phyloP scores from a whole-genome alignment of 2,797 vertebrate species.

The Brotula barbata region DNA sequence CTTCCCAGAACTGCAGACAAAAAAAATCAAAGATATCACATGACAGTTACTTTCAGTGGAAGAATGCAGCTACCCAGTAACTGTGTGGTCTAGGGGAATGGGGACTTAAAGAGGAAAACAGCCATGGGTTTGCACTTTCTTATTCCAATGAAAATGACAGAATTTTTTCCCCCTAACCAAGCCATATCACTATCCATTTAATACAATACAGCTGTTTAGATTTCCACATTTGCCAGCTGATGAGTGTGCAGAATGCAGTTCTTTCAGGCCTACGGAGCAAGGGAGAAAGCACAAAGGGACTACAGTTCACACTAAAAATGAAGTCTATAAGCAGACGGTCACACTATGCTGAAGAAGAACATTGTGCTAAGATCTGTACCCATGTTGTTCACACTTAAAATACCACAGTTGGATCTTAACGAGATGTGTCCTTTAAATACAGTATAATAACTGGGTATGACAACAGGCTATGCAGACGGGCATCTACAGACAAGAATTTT shows the following conservation, averaged over 20 bases:
- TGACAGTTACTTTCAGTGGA: conserved; percentile 44
- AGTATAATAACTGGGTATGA: conserved; percentile 7
- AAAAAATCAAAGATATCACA: conserved; percentile 60
- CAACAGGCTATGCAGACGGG: conserved; percentile 18
- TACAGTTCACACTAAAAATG: conserved; percentile 48
- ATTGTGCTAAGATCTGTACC: conserved; percentile 59
- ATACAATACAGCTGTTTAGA: conserved; percentile 48
- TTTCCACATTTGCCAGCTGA: conserved; percentile 41
- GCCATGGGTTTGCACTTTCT: conserved; percentile 51
- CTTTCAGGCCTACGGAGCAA: conserved; percentile 47
- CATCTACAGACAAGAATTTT: conserved; percentile 30
- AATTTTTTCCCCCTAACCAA: conserved; percentile 29
- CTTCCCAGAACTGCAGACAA: conserved; percentile 84
- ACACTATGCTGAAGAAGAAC: conserved; percentile 46
- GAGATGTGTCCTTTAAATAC: conserved; percentile 26
- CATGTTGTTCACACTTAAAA: conserved; percentile 43
- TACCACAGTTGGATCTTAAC: conserved; percentile 18
- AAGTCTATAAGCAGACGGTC: conserved; percentile 44
- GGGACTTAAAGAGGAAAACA: conserved; percentile 49
- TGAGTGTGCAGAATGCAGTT: conserved; percentile 50
- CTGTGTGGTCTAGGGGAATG: conserved; percentile 28
- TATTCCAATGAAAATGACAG: conserved; percentile 39
- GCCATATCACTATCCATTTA: conserved; percentile 34
- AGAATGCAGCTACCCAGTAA: conserved; percentile 32
- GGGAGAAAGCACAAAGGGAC: conserved; percentile 51